Percentiles rank a stretch among this genome's conserved stretches.
Conservation (phyloP, 2,113 vertebrate genomes). For the Ageneiosus marmoratus region DNA sequence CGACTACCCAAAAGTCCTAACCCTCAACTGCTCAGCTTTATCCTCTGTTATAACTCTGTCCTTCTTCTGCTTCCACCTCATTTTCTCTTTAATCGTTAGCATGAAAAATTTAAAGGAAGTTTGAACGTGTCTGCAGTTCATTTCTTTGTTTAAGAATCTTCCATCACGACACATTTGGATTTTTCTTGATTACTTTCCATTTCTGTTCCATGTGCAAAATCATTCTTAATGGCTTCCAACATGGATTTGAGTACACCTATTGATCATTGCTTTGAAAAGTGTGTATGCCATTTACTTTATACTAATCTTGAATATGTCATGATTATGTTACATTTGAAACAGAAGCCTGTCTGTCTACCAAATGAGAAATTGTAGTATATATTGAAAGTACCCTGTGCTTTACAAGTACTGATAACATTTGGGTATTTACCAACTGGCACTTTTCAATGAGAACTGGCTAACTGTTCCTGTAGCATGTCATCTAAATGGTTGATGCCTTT, state of each 20-base stretch:
- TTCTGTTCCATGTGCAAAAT: not conserved
- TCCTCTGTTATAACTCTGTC: not conserved
- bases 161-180: not conserved
- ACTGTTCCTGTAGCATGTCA: not conserved
- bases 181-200: not conserved
- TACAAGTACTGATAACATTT: not conserved
- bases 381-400: not conserved
- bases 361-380: not conserved
- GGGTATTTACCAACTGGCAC: not conserved
- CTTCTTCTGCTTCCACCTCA: not conserved
- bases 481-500: not conserved
- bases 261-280: not conserved
- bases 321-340: not conserved
- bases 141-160: not conserved
- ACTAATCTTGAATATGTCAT: not conserved
- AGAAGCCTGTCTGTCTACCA: no score
- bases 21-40: not conserved
- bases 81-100: not conserved
- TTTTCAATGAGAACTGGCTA: not conserved
- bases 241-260: not conserved
- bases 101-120: not conserved
- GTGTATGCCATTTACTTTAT: not conserved
- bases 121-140: not conserved
- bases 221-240: slow-evolving; percentile 17
- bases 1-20: not conserved